Percentiles rank a stretch among this genome's conserved stretches.
These are phyloP conservation scores for Tautogolabrus adspersus DNA, from an alignment of 2,113 vertebrate species.

Conservation along the genomic window DNA sequence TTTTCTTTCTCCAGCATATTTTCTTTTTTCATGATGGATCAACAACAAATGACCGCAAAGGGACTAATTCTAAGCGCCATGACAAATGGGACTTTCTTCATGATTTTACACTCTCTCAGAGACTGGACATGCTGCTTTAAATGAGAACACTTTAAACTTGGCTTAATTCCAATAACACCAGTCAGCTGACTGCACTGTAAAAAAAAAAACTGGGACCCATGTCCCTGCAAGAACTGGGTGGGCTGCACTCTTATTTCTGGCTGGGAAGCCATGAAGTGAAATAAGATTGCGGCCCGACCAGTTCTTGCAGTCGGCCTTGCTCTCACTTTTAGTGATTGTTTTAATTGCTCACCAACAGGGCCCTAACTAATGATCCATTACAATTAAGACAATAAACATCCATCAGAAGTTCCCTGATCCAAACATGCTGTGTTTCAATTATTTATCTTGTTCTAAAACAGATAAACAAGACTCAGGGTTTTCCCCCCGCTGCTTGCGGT, in stretches of 20 bases:
- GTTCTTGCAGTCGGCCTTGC: no score
- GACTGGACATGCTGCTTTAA: slow-evolving; percentile 36
- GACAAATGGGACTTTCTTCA: slow-evolving; percentile 44
- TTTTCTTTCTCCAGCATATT: not conserved
- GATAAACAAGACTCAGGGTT: not conserved
- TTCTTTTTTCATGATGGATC: slow-evolving; percentile 10
- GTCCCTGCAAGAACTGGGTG: not conserved
- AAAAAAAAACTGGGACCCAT: not conserved
- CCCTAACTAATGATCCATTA: not conserved
- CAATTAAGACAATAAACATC: not conserved
- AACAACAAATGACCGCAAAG: slow-evolving; percentile 36
- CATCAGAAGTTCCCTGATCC: not conserved
- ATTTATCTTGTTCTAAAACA: not conserved
- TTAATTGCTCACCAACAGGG: not conserved
- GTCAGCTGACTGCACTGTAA: not conserved
- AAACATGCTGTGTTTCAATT: not conserved
- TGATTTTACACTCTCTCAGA: slow-evolving; percentile 42
- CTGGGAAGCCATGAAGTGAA: not conserved
- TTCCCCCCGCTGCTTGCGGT: not conserved
- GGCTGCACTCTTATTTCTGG: not conserved
- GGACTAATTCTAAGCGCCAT: slow-evolving; percentile 42
- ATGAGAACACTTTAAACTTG: slow-evolving; percentile 46
- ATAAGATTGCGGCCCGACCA: no score
- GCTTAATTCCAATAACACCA: slow-evolving; percentile 5
- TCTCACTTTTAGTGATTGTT: not conserved